Percentiles rank a stretch among this genome's conserved stretches.
These are phyloP conservation scores for Conchocele bisecta DNA, from an alignment of 2,888 invertebrate genomes.

Conservation along the genomic window DNA sequence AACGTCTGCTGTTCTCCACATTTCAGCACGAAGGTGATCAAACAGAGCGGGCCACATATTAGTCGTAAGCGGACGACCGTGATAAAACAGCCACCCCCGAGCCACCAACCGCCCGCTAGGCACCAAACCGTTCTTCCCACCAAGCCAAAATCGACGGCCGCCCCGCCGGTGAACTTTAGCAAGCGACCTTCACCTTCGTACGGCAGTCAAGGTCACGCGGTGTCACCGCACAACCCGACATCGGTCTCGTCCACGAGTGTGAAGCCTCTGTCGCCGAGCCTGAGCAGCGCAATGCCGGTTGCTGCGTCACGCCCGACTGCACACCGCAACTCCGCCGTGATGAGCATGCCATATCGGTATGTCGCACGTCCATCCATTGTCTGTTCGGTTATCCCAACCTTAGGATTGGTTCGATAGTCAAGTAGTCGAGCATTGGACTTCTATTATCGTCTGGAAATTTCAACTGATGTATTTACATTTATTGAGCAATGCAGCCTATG, in stretches of 20 bases:
- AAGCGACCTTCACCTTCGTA: slow-evolving; percentile 59
- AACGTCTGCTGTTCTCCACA: too few species aligned
- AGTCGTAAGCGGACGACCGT: slow-evolving; percentile 82
- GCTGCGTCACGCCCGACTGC: slow-evolving; percentile 5
- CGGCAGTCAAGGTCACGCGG: slow-evolving; percentile 56
- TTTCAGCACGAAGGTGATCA: slow-evolving; percentile 95
- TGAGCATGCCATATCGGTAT: slow-evolving; percentile 69
- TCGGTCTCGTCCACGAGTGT: slow-evolving; percentile 39
- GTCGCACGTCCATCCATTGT: neutral
- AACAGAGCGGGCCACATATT: slow-evolving; percentile 94
- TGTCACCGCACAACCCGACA: slow-evolving; percentile 55
- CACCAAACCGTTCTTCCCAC: slow-evolving; percentile 38
- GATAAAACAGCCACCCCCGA: slow-evolving; percentile 52
- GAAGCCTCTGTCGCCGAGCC: slow-evolving; percentile 54
- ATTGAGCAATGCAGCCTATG: too few species aligned
- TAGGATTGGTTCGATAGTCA: too few species aligned
- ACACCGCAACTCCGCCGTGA: slow-evolving; percentile 65
- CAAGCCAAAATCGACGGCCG: slow-evolving; percentile 57
- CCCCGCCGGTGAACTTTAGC: slow-evolving; percentile 50
- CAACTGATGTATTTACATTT: too few species aligned
- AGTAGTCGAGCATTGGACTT: too few species aligned
- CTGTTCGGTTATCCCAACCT: too few species aligned
- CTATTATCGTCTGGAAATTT: too few species aligned
- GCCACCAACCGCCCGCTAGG: slow-evolving; percentile 18
- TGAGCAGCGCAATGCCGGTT: slow-evolving; percentile 6